phyloP scores from a whole-genome alignment of 2,797 vertebrate species.

The Microctenopoma steveboyesi region DNA sequence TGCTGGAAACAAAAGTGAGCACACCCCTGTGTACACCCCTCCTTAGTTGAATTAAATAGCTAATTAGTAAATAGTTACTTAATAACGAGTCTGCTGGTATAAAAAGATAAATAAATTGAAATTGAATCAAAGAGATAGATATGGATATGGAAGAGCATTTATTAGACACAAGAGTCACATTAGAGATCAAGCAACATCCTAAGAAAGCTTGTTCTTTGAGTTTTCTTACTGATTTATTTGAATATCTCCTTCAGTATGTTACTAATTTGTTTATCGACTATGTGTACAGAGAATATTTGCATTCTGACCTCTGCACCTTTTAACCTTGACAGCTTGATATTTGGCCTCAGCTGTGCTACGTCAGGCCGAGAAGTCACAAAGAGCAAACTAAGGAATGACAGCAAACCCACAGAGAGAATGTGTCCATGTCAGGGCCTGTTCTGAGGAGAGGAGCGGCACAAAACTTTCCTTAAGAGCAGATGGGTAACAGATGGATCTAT shows the following conservation, averaged over 20 bases:
- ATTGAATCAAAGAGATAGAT: too few relatives aligned
- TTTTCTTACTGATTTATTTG: background rate
- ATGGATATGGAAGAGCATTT: too few relatives aligned
- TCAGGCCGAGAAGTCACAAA: constrained; percentile 45
- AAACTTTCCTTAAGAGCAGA: background rate
- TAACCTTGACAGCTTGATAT: constrained; percentile 29
- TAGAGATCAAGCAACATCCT: too few relatives aligned
- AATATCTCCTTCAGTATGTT: background rate
- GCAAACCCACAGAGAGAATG: constrained; percentile 17
- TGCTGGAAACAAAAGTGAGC: too few relatives aligned
- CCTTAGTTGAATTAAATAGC: too few relatives aligned
- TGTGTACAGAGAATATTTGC: constrained; percentile 13
- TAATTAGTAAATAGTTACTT: too few relatives aligned
- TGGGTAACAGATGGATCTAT: background rate
- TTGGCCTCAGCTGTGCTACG: constrained; percentile 36
- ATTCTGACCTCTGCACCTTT: constrained; percentile 25
- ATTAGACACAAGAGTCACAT: too few relatives aligned
- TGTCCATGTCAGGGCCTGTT: background rate
- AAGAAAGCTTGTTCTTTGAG: background rate
- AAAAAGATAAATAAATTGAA: too few relatives aligned
- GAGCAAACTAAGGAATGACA: constrained; percentile 53
- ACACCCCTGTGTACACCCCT: too few relatives aligned
- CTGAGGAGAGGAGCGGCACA: background rate
- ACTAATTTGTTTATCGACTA: background rate
- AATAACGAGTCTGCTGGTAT: too few relatives aligned